A percentile compares a stretch with the other conserved stretches of the same genome.
These are phyloP conservation scores for Aplocera efformata DNA, from an alignment of 2,888 invertebrate genomes.

Conservation along the genomic window DNA sequence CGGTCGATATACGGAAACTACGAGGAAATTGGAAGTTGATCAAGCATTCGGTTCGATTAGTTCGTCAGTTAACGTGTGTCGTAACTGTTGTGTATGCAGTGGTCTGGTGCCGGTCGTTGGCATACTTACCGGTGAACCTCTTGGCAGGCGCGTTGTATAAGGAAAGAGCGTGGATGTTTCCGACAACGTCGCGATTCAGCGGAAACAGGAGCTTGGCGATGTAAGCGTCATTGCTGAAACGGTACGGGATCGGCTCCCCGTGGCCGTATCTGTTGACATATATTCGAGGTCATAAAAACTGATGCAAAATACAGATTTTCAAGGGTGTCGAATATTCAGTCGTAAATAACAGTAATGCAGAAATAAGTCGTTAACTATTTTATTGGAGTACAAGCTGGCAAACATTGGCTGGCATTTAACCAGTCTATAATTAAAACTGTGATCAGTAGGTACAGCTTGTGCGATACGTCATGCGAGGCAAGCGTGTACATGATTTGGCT, in stretches of 20 bases:
- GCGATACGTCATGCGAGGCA: conserved; percentile 45
- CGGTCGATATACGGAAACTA: conserved; percentile 27
- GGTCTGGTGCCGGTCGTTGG: conserved; percentile 16
- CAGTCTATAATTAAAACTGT: conserved; percentile 63
- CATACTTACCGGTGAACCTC: conserved; percentile 83
- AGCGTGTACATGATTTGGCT: conserved; percentile 50
- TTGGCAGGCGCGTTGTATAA: conserved; percentile 86
- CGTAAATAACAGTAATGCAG: conserved; percentile 18
- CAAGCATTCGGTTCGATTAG: conserved; percentile 31
- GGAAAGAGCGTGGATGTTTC: conserved; percentile 81
- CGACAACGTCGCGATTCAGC: conserved; percentile 78
- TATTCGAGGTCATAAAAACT: conserved; percentile 15
- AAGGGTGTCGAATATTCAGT: conserved; percentile 11
- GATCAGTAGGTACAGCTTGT: conserved; percentile 41
- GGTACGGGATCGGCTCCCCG: conserved; percentile 78
- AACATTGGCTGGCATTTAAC: conserved; percentile 70
- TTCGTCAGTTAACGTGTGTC: conserved; percentile 31
- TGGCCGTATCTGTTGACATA: conserved; percentile 71
- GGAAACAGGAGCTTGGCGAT: conserved; percentile 85
- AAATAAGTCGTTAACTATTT: conserved; percentile 61
- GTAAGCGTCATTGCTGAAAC: conserved; percentile 86
- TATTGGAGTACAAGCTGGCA: conserved; percentile 49
- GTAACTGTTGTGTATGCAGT: conserved; percentile 24
- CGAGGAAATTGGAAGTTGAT: conserved; percentile 25
- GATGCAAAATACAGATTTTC: conserved; percentile 7